Evolutionary conservation across 2,113 vertebrate species (phyloP).

Genomic region (Anguilla rostrata): DNA sequence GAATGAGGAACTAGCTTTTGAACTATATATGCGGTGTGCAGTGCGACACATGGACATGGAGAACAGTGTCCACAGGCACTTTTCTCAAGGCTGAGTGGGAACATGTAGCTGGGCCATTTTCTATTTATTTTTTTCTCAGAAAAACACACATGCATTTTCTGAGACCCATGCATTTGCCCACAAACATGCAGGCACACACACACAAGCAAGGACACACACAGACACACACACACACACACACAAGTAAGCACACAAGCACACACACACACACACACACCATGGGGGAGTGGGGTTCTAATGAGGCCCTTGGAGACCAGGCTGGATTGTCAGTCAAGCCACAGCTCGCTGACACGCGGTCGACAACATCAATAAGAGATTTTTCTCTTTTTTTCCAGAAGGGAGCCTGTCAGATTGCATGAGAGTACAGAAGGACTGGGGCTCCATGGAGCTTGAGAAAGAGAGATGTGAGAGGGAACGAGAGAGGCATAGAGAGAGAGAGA

Average conservation of each 20-base stretch:
- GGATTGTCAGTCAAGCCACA: conserved; percentile 73
- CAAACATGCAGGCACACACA: not conserved
- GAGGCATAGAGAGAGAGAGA: not conserved
- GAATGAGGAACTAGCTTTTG: not conserved
- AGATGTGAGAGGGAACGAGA: conserved; percentile 29
- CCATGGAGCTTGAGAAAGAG: conserved; percentile 37
- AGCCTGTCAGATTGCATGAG: conserved; percentile 65
- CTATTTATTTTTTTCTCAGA: not conserved
- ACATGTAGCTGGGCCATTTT: not conserved
- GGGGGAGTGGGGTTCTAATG: conserved; percentile 68
- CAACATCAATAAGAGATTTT: conserved; percentile 70
- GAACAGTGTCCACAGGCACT: not conserved
- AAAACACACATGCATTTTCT: not conserved
- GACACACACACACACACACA: conserved; percentile 33
- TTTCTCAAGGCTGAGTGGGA: not conserved
- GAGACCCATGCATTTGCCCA: conserved; percentile 13
- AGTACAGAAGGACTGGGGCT: conserved; percentile 49
- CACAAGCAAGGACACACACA: conserved; percentile 32
- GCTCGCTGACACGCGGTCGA: conserved; percentile 71
- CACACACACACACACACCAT: conserved; percentile 44
- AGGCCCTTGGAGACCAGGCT: conserved; percentile 70
- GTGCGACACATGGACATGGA: not conserved
- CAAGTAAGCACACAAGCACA: conserved; percentile 34
- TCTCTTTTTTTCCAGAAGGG: conserved; percentile 53
- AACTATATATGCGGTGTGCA: not conserved